These are phyloP conservation scores for Brachionichthys hirsutus DNA, from an alignment of 2,113 vertebrate genomes.

Conservation along the genomic window DNA sequence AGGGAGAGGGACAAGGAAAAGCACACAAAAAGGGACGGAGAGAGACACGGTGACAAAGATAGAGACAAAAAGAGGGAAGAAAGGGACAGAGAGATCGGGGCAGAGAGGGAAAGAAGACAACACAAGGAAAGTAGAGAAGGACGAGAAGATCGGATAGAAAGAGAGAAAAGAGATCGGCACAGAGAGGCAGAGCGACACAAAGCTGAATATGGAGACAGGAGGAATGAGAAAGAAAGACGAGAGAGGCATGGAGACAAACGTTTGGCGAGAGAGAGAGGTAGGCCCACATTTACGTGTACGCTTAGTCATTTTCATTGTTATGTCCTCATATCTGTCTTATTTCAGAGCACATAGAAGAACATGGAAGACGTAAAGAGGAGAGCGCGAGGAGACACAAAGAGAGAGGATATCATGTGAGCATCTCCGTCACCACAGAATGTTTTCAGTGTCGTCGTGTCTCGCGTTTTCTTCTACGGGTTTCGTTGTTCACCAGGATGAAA, in stretches of 20 bases:
- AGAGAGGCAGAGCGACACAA: conserved; percentile 29
- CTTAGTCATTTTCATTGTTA: neutral
- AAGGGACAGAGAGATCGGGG: conserved; percentile 19
- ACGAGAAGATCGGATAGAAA: conserved; percentile 20
- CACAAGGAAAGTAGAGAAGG: conserved; percentile 24
- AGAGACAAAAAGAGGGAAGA: conserved; percentile 44
- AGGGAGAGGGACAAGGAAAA: conserved; percentile 36
- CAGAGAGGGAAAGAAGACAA: conserved; percentile 41
- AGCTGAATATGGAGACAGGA: conserved; percentile 35
- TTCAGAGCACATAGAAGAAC: conserved; percentile 63
- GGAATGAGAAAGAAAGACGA: conserved; percentile 38
- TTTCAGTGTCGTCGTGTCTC: neutral
- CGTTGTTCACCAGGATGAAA: conserved; percentile 43
- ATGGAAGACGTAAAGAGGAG: conserved; percentile 61
- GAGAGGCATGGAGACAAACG: conserved; percentile 49
- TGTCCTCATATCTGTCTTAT: conserved; percentile 9
- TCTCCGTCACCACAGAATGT: neutral
- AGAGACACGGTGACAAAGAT: conserved; percentile 33
- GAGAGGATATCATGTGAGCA: conserved; percentile 49
- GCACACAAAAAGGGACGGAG: conserved; percentile 22
- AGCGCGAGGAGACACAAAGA: conserved; percentile 63
- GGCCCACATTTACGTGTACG: neutral
- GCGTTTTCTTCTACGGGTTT: neutral
- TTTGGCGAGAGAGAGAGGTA: conserved; percentile 63
- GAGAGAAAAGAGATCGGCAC: conserved; percentile 42